phyloP scores from a whole-genome alignment of 2,888 invertebrate species.

The Marasmarcha lunaedactyla region DNA sequence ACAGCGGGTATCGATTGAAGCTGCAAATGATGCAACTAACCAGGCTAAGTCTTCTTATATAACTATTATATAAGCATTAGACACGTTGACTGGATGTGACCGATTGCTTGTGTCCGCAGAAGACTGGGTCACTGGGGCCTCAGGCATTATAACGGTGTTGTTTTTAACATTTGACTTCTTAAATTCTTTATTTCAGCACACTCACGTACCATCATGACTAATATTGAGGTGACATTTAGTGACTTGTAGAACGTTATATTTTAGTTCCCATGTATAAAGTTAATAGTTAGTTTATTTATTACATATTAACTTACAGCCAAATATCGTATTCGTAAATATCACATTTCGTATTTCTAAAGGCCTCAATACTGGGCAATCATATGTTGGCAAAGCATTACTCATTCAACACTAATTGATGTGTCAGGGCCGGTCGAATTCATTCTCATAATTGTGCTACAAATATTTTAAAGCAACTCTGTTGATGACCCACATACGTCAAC shows the following conservation, averaged over 20 bases:
- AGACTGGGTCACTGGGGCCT: conserved; percentile 5
- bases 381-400: conserved; percentile 26
- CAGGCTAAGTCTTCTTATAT: conserved; percentile 27
- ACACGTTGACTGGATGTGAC: conserved; percentile 26
- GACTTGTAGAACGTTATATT: too few relatives aligned
- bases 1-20: conserved; percentile 13
- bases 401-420: conserved; percentile 23
- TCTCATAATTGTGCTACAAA: conserved; percentile 3
- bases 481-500: conserved; percentile 24
- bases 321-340: conserved; percentile 20
- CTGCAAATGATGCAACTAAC: conserved; percentile 27
- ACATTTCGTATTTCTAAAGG: conserved; percentile 27
- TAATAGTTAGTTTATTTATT: too few relatives aligned
- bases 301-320: too few relatives aligned
- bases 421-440: conserved; percentile 24
- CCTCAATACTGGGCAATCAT: conserved; percentile 29
- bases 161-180: background rate
- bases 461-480: conserved; percentile 32
- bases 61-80: conserved; percentile 40
- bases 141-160: background rate
- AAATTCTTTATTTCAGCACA: too few relatives aligned
- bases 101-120: conserved; percentile 24
- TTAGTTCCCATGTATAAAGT: too few relatives aligned
- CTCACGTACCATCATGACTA: too few relatives aligned
- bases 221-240: too few relatives aligned